Percentiles rank a stretch among this genome's conserved stretches.
Conservation (phyloP, 35 echinoderm and acorn worm species). For the Apostichopus japonicus region DNA sequence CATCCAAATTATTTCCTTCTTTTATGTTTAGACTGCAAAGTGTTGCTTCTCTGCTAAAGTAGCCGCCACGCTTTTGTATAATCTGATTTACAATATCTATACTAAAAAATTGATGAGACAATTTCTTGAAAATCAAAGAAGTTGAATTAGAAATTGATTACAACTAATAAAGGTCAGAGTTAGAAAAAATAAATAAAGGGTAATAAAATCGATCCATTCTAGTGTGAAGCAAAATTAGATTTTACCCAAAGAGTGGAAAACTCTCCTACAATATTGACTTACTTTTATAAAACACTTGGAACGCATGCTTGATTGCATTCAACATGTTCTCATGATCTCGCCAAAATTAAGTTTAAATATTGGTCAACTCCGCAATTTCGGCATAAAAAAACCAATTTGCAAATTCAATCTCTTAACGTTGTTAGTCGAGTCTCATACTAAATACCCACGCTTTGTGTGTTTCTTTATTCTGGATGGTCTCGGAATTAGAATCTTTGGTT, state of each 20-base stretch:
- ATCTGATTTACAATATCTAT: no score
- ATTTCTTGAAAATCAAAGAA: background rate
- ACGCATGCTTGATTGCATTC: background rate
- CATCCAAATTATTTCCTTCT: no score
- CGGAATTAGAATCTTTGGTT: slow-evolving; percentile 34
- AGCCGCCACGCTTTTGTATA: no score
- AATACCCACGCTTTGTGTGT: background rate
- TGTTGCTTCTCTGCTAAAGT: no score
- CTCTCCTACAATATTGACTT: slow-evolving; percentile 42
- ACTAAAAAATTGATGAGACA: background rate
- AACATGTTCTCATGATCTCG: slow-evolving; percentile 31
- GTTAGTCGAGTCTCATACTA: slow-evolving; percentile 1
- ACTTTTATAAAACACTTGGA: background rate
- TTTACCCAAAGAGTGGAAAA: slow-evolving; percentile 14
- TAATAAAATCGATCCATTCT: slow-evolving; percentile 25
- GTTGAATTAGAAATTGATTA: slow-evolving; percentile 17
- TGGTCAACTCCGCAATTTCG: slow-evolving; percentile 23
- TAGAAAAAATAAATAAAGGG: background rate
- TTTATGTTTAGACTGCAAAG: no score
- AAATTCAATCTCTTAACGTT: slow-evolving; percentile 55
- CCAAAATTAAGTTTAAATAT: slow-evolving; percentile 52
- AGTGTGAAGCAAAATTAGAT: slow-evolving; percentile 44
- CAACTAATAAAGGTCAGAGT: slow-evolving; percentile 21
- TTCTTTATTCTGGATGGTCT: background rate
- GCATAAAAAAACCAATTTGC: slow-evolving; percentile 25